These are phyloP conservation scores for Pangasius larnaudii DNA, from an alignment of 2,797 vertebrate genomes.

Conservation along the genomic window DNA sequence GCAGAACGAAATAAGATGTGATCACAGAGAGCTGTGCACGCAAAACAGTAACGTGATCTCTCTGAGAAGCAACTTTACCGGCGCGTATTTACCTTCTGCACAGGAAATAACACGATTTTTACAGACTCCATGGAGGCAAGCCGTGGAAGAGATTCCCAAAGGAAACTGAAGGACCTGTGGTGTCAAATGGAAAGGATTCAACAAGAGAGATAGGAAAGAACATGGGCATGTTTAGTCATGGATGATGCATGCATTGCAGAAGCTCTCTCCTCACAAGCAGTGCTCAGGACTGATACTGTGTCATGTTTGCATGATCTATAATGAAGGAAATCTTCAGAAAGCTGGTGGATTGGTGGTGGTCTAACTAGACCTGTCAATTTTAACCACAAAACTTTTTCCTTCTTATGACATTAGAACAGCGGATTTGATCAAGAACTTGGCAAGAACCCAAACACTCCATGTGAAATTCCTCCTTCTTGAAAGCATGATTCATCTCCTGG, in stretches of 20 bases:
- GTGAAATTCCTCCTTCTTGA: neutral
- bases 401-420: neutral
- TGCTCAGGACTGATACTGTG: neutral
- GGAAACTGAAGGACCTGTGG: neutral
- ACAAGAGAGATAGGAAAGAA: conserved; percentile 22
- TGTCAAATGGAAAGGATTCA: conserved; percentile 14
- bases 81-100: neutral
- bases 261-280: neutral
- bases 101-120: neutral
- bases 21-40: neutral
- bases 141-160: neutral
- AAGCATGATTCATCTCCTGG: neutral
- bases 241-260: conserved; percentile 29
- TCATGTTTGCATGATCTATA: neutral
- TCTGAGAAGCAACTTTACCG: conserved; percentile 3
- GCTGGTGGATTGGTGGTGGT: neutral
- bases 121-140: neutral
- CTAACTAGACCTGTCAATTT: neutral
- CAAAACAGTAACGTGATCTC: conserved; percentile 11
- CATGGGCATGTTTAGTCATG: conserved; percentile 34
- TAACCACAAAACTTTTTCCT: conserved; percentile 2
- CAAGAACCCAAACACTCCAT: neutral
- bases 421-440: neutral
- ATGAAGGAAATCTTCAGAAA: neutral
- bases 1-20: neutral